phyloP scores from a whole-genome alignment of 1,140 invertebrate genomes.

The Maniola jurtina region DNA sequence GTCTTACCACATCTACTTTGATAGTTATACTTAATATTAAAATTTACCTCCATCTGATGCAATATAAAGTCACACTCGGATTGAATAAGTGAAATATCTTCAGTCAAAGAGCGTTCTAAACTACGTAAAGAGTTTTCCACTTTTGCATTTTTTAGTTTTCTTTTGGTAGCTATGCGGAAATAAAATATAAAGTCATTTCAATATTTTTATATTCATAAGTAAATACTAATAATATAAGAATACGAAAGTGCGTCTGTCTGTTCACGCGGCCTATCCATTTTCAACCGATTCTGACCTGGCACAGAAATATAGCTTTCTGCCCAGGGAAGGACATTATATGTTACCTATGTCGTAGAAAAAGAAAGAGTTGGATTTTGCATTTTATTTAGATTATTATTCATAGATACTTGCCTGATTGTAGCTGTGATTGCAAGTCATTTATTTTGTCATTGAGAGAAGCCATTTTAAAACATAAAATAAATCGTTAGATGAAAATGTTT shows the following conservation, averaged over 20 bases:
- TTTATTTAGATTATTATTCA: too few species aligned
- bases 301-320: too few species aligned
- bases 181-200: neutral
- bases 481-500: neutral
- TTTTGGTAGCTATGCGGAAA: slow-evolving; percentile 40
- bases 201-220: neutral
- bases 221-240: too few species aligned
- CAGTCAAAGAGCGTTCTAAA: slow-evolving; percentile 37
- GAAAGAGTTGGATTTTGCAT: too few species aligned
- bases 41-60: slow-evolving; percentile 47
- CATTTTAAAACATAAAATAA: slow-evolving; percentile 33
- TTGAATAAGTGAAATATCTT: slow-evolving; percentile 42
- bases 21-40: too few species aligned
- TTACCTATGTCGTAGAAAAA: too few species aligned
- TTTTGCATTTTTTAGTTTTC: slow-evolving; percentile 42
- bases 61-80: slow-evolving; percentile 42
- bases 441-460: slow-evolving; percentile 28
- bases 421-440: slow-evolving; percentile 36
- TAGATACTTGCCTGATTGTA: slow-evolving; percentile 36
- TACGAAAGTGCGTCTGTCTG: too few species aligned
- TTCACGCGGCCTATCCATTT: too few species aligned
- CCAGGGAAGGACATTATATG: too few species aligned
- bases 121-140: slow-evolving; percentile 39
- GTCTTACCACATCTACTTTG: too few species aligned
- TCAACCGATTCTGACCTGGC: neutral